These are phyloP conservation scores for Caenorhabditis afra DNA, from an alignment of 2,888 invertebrate species.

Conservation along the genomic window DNA sequence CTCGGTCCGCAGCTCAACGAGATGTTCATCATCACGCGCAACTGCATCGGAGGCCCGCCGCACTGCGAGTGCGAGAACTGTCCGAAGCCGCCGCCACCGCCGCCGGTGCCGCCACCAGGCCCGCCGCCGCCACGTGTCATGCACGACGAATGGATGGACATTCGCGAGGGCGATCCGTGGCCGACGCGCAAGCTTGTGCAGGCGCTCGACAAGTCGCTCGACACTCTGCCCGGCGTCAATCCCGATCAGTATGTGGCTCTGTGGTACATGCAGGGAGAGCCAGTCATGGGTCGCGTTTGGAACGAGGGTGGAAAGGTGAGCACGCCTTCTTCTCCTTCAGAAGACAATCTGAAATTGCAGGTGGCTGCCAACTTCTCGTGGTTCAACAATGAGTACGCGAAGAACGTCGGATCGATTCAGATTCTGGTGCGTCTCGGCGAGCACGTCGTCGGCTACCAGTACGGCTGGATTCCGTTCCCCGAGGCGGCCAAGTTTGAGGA, in stretches of 20 bases:
- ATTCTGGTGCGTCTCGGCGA: slow-evolving; percentile 65
- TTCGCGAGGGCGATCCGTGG: slow-evolving; percentile 72
- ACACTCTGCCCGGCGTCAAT: slow-evolving; percentile 65
- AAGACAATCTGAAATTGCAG: too few species aligned
- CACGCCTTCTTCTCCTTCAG: too few species aligned
- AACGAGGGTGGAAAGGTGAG: slow-evolving; percentile 59
- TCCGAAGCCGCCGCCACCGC: slow-evolving; percentile 31
- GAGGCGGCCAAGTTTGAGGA: slow-evolving; percentile 69
- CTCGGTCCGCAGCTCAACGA: slow-evolving; percentile 53
- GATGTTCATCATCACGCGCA: slow-evolving; percentile 57
- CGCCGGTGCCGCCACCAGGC: slow-evolving; percentile 42
- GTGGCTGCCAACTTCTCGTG: slow-evolving; percentile 67
- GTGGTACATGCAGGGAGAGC: slow-evolving; percentile 66
- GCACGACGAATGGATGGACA: slow-evolving; percentile 68
- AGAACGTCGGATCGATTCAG: slow-evolving; percentile 73
- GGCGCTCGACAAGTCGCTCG: slow-evolving; percentile 67
- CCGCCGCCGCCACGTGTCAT: slow-evolving; percentile 58
- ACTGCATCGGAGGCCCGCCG: slow-evolving; percentile 65
- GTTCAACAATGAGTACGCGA: slow-evolving; percentile 66
- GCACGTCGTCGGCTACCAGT: slow-evolving; percentile 68
- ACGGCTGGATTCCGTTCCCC: slow-evolving; percentile 71
- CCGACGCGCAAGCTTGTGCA: slow-evolving; percentile 51
- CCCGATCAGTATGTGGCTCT: slow-evolving; percentile 25
- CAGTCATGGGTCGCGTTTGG: slow-evolving; percentile 67
- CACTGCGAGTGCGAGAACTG: slow-evolving; percentile 46